Evolutionary conservation across 2,888 invertebrate species (phyloP).

Genomic region (Aphelenchoides bicaudatus): DNA sequence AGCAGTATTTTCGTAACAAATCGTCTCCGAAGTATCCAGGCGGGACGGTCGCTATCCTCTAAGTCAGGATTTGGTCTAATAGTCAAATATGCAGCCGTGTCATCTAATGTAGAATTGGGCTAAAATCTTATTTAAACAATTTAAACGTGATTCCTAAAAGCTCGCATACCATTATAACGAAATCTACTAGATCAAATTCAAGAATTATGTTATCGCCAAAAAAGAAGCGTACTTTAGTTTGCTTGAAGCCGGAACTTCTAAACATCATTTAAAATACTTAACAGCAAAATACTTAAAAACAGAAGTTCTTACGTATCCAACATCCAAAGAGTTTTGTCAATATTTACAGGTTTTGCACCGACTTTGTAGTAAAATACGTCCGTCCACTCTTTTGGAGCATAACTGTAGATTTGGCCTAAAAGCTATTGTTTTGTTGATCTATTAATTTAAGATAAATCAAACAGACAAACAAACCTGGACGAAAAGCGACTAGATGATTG

Average conservation of each 20-base stretch:
- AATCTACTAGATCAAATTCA: neutral
- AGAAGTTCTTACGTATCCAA: no score
- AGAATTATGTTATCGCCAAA: constrained; percentile 1
- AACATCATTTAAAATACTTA: neutral
- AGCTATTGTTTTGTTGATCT: neutral
- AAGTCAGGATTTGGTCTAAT: constrained; percentile 5
- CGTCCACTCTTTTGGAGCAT: neutral
- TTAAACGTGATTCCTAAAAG: neutral
- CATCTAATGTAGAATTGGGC: no score
- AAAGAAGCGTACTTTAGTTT: neutral
- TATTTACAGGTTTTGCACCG: constrained; percentile 3
- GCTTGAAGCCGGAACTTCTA: neutral
- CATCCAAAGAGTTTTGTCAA: no score
- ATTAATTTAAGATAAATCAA: neutral
- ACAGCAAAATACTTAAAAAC: no score
- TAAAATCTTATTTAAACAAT: constrained; percentile 1
- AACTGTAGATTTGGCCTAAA: neutral
- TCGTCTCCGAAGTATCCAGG: constrained; percentile 10
- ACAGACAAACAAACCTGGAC: neutral
- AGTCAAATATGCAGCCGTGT: neutral
- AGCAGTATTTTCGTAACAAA: constrained; percentile 5
- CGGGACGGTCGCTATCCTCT: neutral
- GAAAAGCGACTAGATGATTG: neutral
- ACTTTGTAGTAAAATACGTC: constrained; percentile 11
- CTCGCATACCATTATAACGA: constrained; percentile 2